Evolutionary conservation across 2,797 vertebrate genomes (phyloP).

Genomic region (Rousettus madagascariensis): DNA sequence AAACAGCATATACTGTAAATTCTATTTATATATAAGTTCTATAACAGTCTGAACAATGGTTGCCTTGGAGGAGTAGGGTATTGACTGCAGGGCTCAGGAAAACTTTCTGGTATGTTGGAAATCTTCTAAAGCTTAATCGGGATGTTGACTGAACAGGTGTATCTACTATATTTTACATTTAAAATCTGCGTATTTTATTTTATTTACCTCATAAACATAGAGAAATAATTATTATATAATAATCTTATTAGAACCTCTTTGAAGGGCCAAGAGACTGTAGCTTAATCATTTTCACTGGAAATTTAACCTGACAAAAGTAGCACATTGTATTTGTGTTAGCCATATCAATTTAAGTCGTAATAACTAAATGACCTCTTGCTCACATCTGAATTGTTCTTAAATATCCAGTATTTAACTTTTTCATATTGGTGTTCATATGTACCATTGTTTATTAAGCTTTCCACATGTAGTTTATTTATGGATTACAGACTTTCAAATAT

Average conservation of each 20-base stretch:
- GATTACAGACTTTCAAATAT: not conserved
- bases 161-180: not conserved
- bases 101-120: not conserved
- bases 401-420: not conserved
- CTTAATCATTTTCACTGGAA: not conserved
- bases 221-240: not conserved
- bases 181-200: not conserved
- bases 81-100: too few relatives aligned
- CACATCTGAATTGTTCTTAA: not conserved
- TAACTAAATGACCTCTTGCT: not conserved
- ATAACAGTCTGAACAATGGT: not conserved
- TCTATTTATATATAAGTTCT: not conserved
- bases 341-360: not conserved
- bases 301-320: not conserved
- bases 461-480: not conserved
- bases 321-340: not conserved
- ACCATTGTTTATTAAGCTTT: not conserved
- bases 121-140: not conserved
- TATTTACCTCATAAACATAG: not conserved
- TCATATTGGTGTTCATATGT: not conserved
- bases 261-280: not conserved
- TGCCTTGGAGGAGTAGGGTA: not conserved
- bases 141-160: not conserved
- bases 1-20: not conserved
- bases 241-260: not conserved